These are phyloP conservation scores for Silurus lanzhouensis DNA, from an alignment of 2,797 vertebrate species.

Conservation along the genomic window DNA sequence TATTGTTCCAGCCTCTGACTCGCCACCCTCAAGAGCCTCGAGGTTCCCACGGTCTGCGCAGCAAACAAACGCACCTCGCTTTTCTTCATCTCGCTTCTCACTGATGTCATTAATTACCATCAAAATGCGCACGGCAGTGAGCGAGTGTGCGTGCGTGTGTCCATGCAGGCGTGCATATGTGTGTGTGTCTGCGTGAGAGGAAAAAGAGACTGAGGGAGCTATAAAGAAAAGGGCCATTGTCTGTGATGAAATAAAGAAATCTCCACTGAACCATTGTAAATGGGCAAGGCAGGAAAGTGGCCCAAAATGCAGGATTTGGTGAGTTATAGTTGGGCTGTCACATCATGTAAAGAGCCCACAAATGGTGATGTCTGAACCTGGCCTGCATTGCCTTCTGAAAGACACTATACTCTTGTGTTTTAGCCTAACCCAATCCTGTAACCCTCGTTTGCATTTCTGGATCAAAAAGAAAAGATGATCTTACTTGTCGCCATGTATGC, in stretches of 20 bases:
- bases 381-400: constrained; percentile 64
- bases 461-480: constrained; percentile 32
- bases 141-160: constrained; percentile 62
- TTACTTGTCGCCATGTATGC: constrained; percentile 23
- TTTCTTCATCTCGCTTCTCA: constrained; percentile 62
- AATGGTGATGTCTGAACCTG: constrained; percentile 77
- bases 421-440: constrained; percentile 60
- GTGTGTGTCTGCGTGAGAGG: constrained; percentile 36
- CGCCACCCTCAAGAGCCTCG: constrained; percentile 78
- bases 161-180: constrained; percentile 23
- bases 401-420: constrained; percentile 67
- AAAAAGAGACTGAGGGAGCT: constrained; percentile 59
- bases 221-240: constrained; percentile 82
- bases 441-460: constrained; percentile 56
- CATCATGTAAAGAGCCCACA: constrained; percentile 79
- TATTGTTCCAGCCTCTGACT: constrained; percentile 81
- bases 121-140: constrained; percentile 80
- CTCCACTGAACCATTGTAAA: constrained; percentile 93
- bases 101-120: constrained; percentile 88
- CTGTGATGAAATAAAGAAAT: constrained; percentile 89
- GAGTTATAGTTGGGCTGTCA: constrained; percentile 79
- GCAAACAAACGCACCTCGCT: constrained; percentile 76
- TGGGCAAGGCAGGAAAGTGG: constrained; percentile 87
- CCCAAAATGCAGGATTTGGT: constrained; percentile 76
- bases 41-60: constrained; percentile 82